These are phyloP conservation scores for Parambassis ranga DNA, from an alignment of 2,797 vertebrate genomes.

Conservation along the genomic window DNA sequence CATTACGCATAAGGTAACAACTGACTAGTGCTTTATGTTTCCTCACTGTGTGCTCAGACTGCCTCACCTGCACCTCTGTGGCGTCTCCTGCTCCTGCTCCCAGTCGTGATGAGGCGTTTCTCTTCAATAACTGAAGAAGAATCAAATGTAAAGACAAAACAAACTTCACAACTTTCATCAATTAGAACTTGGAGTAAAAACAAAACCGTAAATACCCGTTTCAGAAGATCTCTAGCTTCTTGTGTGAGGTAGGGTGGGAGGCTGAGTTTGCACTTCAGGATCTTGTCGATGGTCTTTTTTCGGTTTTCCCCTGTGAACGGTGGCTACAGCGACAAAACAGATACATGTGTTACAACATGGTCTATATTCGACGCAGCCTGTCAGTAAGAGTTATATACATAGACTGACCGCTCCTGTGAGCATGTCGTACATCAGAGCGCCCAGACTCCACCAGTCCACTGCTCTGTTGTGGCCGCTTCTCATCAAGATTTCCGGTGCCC, in stretches of 20 bases:
- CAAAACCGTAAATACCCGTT: constrained; percentile 82
- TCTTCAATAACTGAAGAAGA: constrained; percentile 91
- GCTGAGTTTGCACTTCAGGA: constrained; percentile 98
- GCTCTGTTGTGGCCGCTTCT: constrained; percentile 98
- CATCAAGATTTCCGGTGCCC: constrained; percentile 99
- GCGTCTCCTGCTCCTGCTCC: constrained; percentile 93
- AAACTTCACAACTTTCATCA: background rate
- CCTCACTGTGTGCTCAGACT: background rate
- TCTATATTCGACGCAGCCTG: background rate
- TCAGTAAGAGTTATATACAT: background rate
- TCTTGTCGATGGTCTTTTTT: constrained; percentile 99
- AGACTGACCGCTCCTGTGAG: constrained; percentile 98
- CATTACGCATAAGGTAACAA: too few relatives aligned
- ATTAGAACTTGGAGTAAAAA: background rate
- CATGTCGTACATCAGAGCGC: constrained; percentile 99
- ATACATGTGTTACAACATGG: background rate
- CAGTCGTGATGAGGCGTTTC: constrained; percentile 94
- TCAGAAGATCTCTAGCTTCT: constrained; percentile 98
- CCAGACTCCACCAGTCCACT: constrained; percentile 99
- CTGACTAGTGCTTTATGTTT: background rate
- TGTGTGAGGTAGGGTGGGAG: constrained; percentile 99
- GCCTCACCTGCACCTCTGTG: constrained; percentile 93
- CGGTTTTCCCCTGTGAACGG: constrained; percentile 97
- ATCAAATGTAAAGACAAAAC: background rate
- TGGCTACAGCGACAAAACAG: constrained; percentile 73